These are phyloP conservation scores for Pseudomyrmex cubaensis DNA, from an alignment of 1,140 invertebrate genomes.

Conservation along the genomic window DNA sequence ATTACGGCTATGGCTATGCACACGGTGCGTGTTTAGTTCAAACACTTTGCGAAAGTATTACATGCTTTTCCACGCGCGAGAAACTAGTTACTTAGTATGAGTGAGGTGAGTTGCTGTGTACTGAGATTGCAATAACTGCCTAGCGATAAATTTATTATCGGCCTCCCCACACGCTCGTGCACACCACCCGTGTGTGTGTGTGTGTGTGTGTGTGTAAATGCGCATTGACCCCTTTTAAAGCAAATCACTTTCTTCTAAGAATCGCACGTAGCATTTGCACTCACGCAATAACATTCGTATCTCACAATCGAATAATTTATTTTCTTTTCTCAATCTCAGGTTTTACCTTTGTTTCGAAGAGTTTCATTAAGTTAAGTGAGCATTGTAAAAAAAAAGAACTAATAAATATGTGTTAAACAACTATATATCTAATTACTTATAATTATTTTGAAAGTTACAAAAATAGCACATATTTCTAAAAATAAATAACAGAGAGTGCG, in stretches of 20 bases:
- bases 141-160: constrained; percentile 16
- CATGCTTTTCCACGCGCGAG: background rate
- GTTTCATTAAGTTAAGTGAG: too few relatives aligned
- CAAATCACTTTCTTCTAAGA: constrained; percentile 36
- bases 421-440: too few relatives aligned
- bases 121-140: background rate
- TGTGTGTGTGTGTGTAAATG: background rate
- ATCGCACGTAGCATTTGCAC: constrained; percentile 9
- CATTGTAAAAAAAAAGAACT: too few relatives aligned
- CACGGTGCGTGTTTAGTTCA: background rate
- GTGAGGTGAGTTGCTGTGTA: background rate
- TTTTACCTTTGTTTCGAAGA: background rate
- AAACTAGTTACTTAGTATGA: background rate
- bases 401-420: too few relatives aligned
- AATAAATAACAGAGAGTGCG: too few relatives aligned
- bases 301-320: constrained; percentile 5
- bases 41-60: constrained; percentile 1
- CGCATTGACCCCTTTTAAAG: constrained; percentile 35
- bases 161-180: background rate
- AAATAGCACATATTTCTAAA: too few relatives aligned
- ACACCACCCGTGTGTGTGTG: background rate
- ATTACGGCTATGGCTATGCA: background rate
- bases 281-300: constrained; percentile 24
- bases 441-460: too few relatives aligned
- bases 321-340: background rate